Conservation (phyloP, 2,113 vertebrate genomes). For the Thalassarche chlororhynchos region DNA sequence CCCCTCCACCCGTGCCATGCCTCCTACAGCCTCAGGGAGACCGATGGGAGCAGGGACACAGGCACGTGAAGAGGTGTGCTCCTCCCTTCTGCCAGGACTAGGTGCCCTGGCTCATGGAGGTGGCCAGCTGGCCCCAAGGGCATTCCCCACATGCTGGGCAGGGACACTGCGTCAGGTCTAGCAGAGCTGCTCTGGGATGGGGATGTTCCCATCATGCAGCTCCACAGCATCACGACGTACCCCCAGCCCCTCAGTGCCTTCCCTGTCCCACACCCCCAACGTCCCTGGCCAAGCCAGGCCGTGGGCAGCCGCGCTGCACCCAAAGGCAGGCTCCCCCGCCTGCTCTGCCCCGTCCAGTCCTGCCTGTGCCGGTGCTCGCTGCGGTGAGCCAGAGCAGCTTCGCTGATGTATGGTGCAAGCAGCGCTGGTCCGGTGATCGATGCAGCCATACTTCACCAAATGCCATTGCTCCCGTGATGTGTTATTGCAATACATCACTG, state of each 20-base stretch:
- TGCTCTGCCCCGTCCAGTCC: neutral
- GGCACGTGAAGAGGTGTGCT: too few species aligned
- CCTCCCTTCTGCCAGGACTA: neutral
- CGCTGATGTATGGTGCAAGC: neutral
- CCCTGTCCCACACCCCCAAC: neutral
- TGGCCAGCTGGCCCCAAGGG: neutral
- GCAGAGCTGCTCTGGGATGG: accelerated
- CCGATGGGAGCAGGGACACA: neutral
- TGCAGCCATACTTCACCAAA: neutral
- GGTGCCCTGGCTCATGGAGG: neutral
- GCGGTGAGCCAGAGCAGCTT: accelerated
- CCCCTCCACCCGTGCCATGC: accelerated
- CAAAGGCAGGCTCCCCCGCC: neutral
- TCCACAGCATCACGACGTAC: neutral
- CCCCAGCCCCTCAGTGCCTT: too few species aligned
- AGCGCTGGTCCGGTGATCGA: neutral
- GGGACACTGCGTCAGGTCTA: too few species aligned
- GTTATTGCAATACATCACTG: slow-evolving; percentile 35
- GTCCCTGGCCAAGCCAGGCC: neutral
- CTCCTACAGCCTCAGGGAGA: neutral
- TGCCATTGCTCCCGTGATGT: neutral
- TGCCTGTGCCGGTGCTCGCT: accelerated
- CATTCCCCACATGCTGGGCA: too few species aligned
- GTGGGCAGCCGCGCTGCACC: accelerated
- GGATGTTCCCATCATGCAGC: neutral